phyloP scores from a whole-genome alignment of 1,140 invertebrate species.

The Orius laevigatus region DNA sequence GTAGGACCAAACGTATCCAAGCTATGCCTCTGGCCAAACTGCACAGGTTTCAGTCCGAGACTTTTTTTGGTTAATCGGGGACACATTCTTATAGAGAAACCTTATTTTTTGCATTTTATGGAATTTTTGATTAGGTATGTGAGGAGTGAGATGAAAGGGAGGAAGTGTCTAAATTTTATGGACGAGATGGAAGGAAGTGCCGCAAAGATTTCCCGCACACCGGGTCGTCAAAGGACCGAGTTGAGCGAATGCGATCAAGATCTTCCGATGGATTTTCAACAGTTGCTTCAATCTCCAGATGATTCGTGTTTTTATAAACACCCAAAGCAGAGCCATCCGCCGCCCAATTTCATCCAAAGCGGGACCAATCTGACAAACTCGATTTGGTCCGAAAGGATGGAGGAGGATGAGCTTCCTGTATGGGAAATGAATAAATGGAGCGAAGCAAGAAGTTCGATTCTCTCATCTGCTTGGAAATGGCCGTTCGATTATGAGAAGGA shows the following conservation, averaged over 20 bases:
- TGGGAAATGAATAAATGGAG: slow-evolving; percentile 18
- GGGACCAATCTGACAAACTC: slow-evolving; percentile 30
- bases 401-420: slow-evolving; percentile 16
- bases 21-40: too few species aligned
- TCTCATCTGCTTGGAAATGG: slow-evolving; percentile 13
- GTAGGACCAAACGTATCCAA: too few species aligned
- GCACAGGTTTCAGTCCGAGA: too few species aligned
- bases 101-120: too few species aligned
- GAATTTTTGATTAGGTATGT: neutral
- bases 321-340: slow-evolving; percentile 10
- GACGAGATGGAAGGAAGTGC: neutral
- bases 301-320: slow-evolving; percentile 21
- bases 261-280: slow-evolving; percentile 37
- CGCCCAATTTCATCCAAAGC: slow-evolving; percentile 24
- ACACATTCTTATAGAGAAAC: too few species aligned
- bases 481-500: slow-evolving; percentile 17
- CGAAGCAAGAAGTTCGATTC: slow-evolving; percentile 17
- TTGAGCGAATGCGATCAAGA: slow-evolving; percentile 29
- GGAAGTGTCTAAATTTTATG: slow-evolving; percentile 5
- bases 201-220: slow-evolving; percentile 9
- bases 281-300: slow-evolving; percentile 35
- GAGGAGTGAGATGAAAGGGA: slow-evolving; percentile 5
- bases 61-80: too few species aligned
- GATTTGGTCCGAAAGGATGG: slow-evolving; percentile 27
- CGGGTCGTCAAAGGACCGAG: slow-evolving; percentile 2